phyloP scores from a whole-genome alignment of 2,888 invertebrate genomes.

The Branchipolynoe longqiensis region DNA sequence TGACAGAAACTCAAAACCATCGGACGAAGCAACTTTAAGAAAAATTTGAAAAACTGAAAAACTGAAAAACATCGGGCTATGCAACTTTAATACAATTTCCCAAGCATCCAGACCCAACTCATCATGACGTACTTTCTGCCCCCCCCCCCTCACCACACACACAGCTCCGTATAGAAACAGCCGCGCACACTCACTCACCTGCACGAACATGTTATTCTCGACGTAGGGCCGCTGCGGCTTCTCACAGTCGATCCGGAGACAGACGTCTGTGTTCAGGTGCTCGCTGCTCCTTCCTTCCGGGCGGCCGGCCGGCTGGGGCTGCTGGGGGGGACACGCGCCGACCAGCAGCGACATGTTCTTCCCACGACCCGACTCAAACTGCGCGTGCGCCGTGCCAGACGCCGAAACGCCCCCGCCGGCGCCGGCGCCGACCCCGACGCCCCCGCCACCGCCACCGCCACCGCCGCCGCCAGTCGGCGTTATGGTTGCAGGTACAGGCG shows the following conservation, averaged over 20 bases:
- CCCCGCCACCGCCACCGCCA: neutral
- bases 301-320: neutral
- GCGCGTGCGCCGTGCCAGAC: neutral
- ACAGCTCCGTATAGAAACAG: neutral
- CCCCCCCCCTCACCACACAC: too few species aligned
- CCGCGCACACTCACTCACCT: slow-evolving; percentile 9
- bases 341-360: neutral
- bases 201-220: slow-evolving; percentile 18
- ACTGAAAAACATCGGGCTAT: too few species aligned
- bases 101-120: too few species aligned
- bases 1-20: too few species aligned
- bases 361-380: neutral
- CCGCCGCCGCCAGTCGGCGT: neutral
- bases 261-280: neutral
- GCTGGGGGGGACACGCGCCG: neutral
- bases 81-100: too few species aligned
- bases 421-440: neutral
- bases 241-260: slow-evolving; percentile 40
- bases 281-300: neutral
- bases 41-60: too few species aligned
- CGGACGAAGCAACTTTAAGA: too few species aligned
- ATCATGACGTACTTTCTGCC: too few species aligned
- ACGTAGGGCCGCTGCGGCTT: slow-evolving; percentile 18
- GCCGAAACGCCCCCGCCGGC: neutral
- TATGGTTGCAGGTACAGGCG: neutral